Evolutionary conservation across 2,113 vertebrate genomes (phyloP).

Genomic region (Hirundichthys speculiger): DNA sequence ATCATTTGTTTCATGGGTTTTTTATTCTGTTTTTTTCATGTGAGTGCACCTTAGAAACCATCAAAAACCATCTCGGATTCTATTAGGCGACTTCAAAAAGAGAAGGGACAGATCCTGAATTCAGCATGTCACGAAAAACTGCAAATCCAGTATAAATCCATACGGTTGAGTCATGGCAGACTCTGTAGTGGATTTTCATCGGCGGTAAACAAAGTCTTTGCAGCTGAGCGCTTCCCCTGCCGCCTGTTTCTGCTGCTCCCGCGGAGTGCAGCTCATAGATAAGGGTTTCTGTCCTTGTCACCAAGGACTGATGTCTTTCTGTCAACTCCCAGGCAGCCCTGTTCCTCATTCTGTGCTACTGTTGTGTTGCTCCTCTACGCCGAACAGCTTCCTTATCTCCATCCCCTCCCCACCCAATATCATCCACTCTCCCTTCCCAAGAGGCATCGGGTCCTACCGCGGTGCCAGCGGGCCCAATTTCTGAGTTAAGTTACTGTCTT

Average conservation of each 20-base stretch:
- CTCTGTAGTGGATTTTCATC: conserved; percentile 50
- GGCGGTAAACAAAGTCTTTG: conserved; percentile 49
- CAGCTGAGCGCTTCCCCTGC: conserved; percentile 19
- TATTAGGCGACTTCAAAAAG: neutral
- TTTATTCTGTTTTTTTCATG: too few species aligned
- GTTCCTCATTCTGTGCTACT: conserved; percentile 65
- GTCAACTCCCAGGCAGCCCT: conserved; percentile 70
- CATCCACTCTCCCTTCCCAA: conserved; percentile 4
- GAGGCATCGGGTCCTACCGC: conserved; percentile 9
- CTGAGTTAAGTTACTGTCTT: conserved; percentile 53
- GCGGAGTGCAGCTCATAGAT: conserved; percentile 67
- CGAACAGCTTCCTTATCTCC: conserved; percentile 52
- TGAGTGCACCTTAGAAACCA: too few species aligned
- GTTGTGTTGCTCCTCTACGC: conserved; percentile 54
- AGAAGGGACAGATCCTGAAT: conserved; percentile 8
- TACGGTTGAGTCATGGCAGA: conserved; percentile 28
- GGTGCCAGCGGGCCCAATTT: conserved; percentile 17
- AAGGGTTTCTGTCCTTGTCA: conserved; percentile 76
- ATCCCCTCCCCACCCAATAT: conserved; percentile 10
- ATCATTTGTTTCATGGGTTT: too few species aligned
- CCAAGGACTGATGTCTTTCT: conserved; percentile 74
- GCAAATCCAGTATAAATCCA: conserved; percentile 44
- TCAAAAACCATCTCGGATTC: too few species aligned
- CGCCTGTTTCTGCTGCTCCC: conserved; percentile 32
- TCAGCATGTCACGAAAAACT: conserved; percentile 28